A percentile compares a stretch with the other conserved stretches of the same genome.
Conservation (phyloP, 2,888 invertebrate genomes). For the Cheilosia scutellata region DNA sequence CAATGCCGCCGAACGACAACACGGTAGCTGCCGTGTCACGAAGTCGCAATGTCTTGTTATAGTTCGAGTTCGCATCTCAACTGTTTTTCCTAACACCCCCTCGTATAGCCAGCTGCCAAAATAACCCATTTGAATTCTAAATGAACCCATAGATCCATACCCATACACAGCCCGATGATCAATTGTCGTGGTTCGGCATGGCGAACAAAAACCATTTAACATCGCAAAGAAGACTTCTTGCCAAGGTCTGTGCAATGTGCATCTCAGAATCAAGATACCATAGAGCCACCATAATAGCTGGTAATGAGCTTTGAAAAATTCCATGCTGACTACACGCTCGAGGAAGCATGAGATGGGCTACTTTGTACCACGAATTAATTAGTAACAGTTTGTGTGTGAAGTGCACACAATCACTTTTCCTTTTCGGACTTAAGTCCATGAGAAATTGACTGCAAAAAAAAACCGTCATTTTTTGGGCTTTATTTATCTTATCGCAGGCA, state of each 20-base stretch:
- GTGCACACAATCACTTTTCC: conserved; percentile 34
- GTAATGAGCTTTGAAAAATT: conserved; percentile 60
- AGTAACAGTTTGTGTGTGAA: conserved; percentile 51
- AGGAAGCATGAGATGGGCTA: conserved; percentile 62
- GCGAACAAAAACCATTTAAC: conserved; percentile 29
- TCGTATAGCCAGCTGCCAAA: conserved; percentile 34
- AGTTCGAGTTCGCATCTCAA: conserved; percentile 64
- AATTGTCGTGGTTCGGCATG: conserved; percentile 54
- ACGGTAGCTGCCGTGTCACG: conserved; percentile 73
- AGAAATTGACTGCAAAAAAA: conserved; percentile 12
- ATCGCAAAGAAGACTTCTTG: conserved; percentile 27
- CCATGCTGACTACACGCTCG: conserved; percentile 54
- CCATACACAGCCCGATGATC: conserved; percentile 58
- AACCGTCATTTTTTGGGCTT: background rate
- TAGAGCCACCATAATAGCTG: conserved; percentile 64
- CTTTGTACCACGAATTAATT: conserved; percentile 65
- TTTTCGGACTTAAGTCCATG: conserved; percentile 8
- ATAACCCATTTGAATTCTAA: conserved; percentile 68
- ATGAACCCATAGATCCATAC: conserved; percentile 63
- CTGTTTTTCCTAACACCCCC: conserved; percentile 67
- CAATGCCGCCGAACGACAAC: conserved; percentile 37
- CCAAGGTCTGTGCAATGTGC: conserved; percentile 4
- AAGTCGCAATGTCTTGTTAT: conserved; percentile 66
- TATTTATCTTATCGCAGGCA: conserved; percentile 40
- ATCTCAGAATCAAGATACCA: conserved; percentile 39